Evolutionary conservation across 2,888 invertebrate species (phyloP), one percentile per base, ranked within the genome.

Genomic region (Rosalia funebris): DNA sequence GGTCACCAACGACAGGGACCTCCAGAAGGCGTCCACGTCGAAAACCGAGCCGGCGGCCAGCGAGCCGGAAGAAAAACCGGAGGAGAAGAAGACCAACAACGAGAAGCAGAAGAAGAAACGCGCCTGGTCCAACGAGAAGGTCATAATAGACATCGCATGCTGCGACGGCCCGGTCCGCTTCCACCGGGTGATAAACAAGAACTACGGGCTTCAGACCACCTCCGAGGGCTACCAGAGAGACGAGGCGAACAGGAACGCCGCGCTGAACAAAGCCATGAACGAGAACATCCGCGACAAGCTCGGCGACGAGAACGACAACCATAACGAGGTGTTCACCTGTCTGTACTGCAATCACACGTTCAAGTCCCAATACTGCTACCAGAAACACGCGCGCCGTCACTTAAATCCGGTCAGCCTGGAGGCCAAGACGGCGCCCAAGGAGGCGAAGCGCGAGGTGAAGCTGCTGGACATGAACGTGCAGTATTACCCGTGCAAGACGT

Each of bases 401-500:
- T 80, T 89, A 17, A 88, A 89, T 78, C 89, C 89, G 0, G 84
- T 89, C 19, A 84, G 83, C 45, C 71, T 86, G 59, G 79, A 79
- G 54, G 68, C 71, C 16, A 79, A 77, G 63, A 47, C 62, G 9
- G 63, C 62, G 2, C 69, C 71, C 60, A 72, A 76, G 57, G 75
- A 70, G 58, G 69, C 79, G 48, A 82, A 84, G 44, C 81, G 88
- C 4, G 89, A 89, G 71, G 89, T 89, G 1, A 84, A 87, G 52
- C 83, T 89, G 2, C 78, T 90, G 47, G 91, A 91, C 72, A 87
- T 93, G 79, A 90, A 94, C 74, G 88, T 95, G 0, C 95, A 95
- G 79, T 95, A 95, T 83, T 95, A 95, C 82, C 95, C 95, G 0
- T 95, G 95, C 82, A 95, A 95, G 82, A 93, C 92, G 0, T 95